Conservation (phyloP, 2,888 invertebrate species). For the Diloba caeruleocephala region DNA sequence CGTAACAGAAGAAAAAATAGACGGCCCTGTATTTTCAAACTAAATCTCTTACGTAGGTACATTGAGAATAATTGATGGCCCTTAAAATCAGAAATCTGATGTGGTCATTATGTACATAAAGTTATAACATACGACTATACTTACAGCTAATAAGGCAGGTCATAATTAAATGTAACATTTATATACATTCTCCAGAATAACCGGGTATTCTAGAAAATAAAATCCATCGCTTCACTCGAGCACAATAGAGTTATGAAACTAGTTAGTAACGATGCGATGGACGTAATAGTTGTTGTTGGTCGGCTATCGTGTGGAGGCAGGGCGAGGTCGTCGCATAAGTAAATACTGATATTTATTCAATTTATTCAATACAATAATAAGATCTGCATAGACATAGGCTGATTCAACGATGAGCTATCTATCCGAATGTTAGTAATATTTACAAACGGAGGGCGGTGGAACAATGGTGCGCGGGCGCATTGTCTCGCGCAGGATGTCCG, state of each 20-base stretch:
- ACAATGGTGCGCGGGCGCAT: slow-evolving; percentile 83
- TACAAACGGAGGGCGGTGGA: slow-evolving; percentile 78
- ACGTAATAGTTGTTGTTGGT: slow-evolving; percentile 1
- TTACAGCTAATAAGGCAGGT: too few relatives aligned
- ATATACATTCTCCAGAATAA: too few relatives aligned
- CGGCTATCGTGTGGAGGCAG: background rate
- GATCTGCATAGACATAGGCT: slow-evolving; percentile 60
- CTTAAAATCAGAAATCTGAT: too few relatives aligned
- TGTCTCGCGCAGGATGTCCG: slow-evolving; percentile 86
- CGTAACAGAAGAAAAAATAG: too few relatives aligned
- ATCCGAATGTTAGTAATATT: slow-evolving; percentile 76
- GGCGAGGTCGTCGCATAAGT: slow-evolving; percentile 11
- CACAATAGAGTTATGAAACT: background rate
- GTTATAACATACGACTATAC: too few relatives aligned
- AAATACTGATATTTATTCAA: slow-evolving; percentile 25
- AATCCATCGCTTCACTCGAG: background rate
- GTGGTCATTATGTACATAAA: too few relatives aligned
- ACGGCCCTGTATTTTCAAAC: too few relatives aligned
- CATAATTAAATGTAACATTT: too few relatives aligned
- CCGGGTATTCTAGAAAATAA: too few relatives aligned
- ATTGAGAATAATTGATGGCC: too few relatives aligned
- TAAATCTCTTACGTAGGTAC: too few relatives aligned
- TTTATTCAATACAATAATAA: slow-evolving; percentile 54
- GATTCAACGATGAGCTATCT: slow-evolving; percentile 66
- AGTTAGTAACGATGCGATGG: slow-evolving; percentile 1